Conservation (phyloP, 2,113 vertebrate species). For the Hemiprocne comata region DNA sequence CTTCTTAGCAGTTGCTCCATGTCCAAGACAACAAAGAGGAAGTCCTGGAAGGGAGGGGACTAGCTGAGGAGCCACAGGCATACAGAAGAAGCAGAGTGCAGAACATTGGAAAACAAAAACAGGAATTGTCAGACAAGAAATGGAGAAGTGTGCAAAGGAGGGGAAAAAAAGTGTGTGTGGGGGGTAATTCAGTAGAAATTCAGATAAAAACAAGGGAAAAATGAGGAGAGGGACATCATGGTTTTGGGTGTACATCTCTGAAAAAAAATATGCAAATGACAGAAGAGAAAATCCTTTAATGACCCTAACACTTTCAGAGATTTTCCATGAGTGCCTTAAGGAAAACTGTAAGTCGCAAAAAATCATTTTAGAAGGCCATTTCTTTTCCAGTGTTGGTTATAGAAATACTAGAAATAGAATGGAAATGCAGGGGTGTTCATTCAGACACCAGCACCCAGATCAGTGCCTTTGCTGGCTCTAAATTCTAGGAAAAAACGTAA, state of each 20-base stretch:
- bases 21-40: background rate
- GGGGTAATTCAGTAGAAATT: background rate
- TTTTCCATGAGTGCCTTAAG: background rate
- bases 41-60: background rate
- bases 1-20: background rate
- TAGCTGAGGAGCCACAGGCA: background rate
- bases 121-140: background rate
- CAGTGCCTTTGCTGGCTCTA: background rate
- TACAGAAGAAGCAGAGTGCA: background rate
- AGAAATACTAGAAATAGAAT: slow-evolving; percentile 31
- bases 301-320: background rate
- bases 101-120: background rate
- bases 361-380: background rate
- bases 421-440: background rate
- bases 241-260: background rate
- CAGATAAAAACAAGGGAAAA: background rate
- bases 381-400: background rate
- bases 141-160: background rate
- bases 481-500: background rate
- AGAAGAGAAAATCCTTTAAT: background rate
- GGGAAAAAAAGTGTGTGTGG: rapidly evolving
- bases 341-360: background rate
- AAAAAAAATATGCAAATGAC: background rate
- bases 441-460: background rate
- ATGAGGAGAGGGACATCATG: background rate